Evolutionary conservation across 2,888 invertebrate genomes (phyloP).

Genomic region (Andrena camellia): DNA sequence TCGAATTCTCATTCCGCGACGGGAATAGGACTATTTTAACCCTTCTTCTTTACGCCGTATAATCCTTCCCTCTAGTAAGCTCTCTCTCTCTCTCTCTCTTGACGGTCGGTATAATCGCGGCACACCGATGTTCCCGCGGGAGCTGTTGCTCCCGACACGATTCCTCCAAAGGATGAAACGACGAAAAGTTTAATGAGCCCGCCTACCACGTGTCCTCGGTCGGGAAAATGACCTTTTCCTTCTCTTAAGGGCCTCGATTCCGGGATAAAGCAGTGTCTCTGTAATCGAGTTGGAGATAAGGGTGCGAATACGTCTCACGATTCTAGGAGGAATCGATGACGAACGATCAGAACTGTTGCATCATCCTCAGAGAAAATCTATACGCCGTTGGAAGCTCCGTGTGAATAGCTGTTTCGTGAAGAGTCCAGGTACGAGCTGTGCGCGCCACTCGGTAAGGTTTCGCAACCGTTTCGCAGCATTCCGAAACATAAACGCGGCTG

Average conservation of each 20-base stretch:
- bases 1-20: conserved; percentile 64
- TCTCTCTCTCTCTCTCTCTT: conserved; percentile 55
- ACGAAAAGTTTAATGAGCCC: conserved; percentile 83
- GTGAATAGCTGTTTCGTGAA: neutral
- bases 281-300: neutral
- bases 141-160: conserved; percentile 74
- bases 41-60: conserved; percentile 78
- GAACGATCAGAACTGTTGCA: neutral
- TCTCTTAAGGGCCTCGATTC: conserved; percentile 36
- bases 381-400: neutral
- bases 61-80: conserved; percentile 71
- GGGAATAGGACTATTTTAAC: conserved; percentile 68
- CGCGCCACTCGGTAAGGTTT: conserved; percentile 6
- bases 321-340: neutral
- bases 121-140: conserved; percentile 74
- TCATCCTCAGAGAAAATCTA: neutral
- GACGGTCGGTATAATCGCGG: conserved; percentile 70
- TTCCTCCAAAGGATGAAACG: conserved; percentile 79
- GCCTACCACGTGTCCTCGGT: conserved; percentile 65
- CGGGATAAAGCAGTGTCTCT: neutral
- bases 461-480: conserved; percentile 56
- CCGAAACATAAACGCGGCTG: conserved; percentile 61
- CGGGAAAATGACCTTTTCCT: conserved; percentile 56
- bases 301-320: neutral
- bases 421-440: conserved; percentile 11